Evolutionary conservation across 2,113 vertebrate species (phyloP), one percentile per base, ranked within the genome.

Genomic region (Himantopus leucocephalus): DNA sequence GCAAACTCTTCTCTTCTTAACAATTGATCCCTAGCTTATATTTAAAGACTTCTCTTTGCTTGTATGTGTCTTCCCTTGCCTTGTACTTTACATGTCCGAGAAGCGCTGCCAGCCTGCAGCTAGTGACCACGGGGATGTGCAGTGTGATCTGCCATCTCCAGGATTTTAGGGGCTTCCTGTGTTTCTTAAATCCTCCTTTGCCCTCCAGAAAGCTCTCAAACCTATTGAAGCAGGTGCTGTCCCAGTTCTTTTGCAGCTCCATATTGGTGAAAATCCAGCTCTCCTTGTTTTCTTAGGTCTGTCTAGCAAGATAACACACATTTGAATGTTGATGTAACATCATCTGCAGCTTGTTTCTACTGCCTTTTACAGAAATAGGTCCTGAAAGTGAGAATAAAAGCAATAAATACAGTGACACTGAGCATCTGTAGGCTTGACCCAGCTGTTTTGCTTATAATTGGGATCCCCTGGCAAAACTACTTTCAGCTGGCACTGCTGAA

Each of bases 11-110:
- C 52, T 70, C 14, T 41, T 60, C n/a, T 6, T 8, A 24, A 5
- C 56, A 4, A 77, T 79, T 23, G 1, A 68, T 58, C 47, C 73
- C 64, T n/a, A 22, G 20, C 8, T 4, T 80, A 1, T 68, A 22
- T 62, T 74, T 66, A 13, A 77, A 84, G 48, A 30, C 22, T 88
- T 45, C 14, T n/a, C n/a, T 58, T 56, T 68, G 35, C 70, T 94
- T 12, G 9, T 59, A 78, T 24, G 4, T 35, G 3, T 37, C 56
- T 62, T 89, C 26, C 23, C 34, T 89, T 37, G 26, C 55, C 41
- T 45, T 27, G 37, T n/a, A 32, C 2, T 47, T 67, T 19, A 59
- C 1, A 0, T 75, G 59, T 55, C 32, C 1, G 3, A 59, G 58
- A 55, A 72, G 29, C 21, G 9, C 59, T 93, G 52, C 35, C 76